A percentile compares a stretch with the other conserved stretches of the same genome.
phyloP scores from a whole-genome alignment of 2,113 vertebrate genomes.

The Dinomys branickii region DNA sequence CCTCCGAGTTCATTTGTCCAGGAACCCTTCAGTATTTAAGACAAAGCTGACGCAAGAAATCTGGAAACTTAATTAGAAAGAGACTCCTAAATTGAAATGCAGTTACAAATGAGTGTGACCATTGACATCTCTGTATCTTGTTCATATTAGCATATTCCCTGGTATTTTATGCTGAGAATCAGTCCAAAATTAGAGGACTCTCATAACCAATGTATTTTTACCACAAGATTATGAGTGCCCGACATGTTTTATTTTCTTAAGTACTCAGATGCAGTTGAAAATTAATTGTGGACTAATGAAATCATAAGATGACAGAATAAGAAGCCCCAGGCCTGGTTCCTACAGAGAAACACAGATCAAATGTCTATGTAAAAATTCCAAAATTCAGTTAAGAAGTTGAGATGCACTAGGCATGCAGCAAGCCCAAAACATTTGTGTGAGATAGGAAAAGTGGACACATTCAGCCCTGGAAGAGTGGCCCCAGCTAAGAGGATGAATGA shows the following conservation, averaged over 20 bases:
- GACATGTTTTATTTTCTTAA: not conserved
- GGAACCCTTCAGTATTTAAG: not conserved
- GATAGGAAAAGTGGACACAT: not conserved
- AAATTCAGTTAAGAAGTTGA: not conserved
- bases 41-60: not conserved
- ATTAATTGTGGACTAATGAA: not conserved
- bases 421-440: not conserved
- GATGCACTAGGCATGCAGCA: not conserved
- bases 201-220: not conserved
- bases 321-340: not conserved
- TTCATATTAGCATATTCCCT: not conserved
- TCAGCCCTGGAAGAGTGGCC: not conserved
- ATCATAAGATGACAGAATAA: not conserved
- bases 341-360: not conserved
- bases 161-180: not conserved
- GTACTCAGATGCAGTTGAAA: slow-evolving; percentile 17
- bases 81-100: not conserved
- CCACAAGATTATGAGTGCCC: not conserved
- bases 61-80: slow-evolving; percentile 16
- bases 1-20: not conserved
- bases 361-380: not conserved
- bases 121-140: not conserved
- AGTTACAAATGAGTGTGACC: not conserved
- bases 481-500: not conserved
- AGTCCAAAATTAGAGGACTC: not conserved